Base-by-base conservation (phyloP, 2,797 vertebrate species). In the Peromyscus attwateri region DNA sequence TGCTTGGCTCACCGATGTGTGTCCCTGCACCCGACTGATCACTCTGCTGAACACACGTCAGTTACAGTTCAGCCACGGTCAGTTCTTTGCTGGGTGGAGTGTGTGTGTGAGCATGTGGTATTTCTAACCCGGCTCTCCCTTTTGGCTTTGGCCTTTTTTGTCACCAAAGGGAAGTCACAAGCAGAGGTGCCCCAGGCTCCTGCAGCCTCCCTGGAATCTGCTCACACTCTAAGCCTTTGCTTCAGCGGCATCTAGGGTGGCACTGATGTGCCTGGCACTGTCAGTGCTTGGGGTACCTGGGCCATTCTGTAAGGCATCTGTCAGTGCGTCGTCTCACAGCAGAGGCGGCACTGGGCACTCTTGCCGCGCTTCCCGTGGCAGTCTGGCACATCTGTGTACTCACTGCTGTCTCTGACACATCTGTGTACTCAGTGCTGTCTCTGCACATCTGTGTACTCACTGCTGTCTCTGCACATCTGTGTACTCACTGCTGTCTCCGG, bases 101-200 rank as follows among this genome's bases (percentile, higher is more conserved):
- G 1, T 34, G 25, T 2, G 55, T 0, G 17, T 0, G 1, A 2
- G 60, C 12, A 6, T 46, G 29, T n/a, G 19, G 6, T 1, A 1
- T 37, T 43, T 49, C 4, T 16, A 64, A 37, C 29, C 3, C 3
- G 1, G 7, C 6, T 25, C 55, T 29, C 19, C 29, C 2, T 19
- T 11, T 29, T 0, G 1, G 12, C 6, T 68, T 21, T 11, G 17
- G 43, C 81, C 34, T 43, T 52, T 14, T 14, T 17, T 70, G 13
- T 37, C 12, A 5, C 57, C 23, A 12, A 6, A 11, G 17, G 19
- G 27, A 14, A 0, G 40, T 34, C 34, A 1, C 6, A 37, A 34
- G 29, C 16, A 6, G 17, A 1, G 29, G 21, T 40, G 0, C 25
- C 62, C 62, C n/a, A 1, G 71, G 57, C 40, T 37, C 52, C 79